Evolutionary conservation across 2,113 vertebrate genomes (phyloP), one percentile per base, ranked within the genome.

Genomic region (Eonycteris spelaea): DNA sequence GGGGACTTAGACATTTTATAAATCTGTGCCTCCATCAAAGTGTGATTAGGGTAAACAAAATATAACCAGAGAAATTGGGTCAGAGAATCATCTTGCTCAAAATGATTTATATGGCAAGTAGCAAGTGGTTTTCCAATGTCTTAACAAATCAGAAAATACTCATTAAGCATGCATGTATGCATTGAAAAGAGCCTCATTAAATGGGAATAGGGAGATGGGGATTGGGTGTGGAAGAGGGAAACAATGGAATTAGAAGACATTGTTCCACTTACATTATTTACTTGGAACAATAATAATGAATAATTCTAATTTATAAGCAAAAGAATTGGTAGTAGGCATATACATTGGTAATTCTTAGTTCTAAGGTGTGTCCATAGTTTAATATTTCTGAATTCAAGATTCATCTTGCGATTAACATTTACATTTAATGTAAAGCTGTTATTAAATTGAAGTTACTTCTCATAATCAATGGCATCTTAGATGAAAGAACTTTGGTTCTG

Each of bases 71-170:
- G 51, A 67, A 63, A 11, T 73, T 30, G 77, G 35, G 28, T 38
- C 24, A 86, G 57, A 38, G 33, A 71, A 79, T 63, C 18, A 53
- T 75, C 38, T 84, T 84, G 28, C 24, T 91, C 26, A 28, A 61
- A 45, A 71, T n/a, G 53, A 43, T 51, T 70, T 90, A 43, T 51
- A 51, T 57, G 43, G 26, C 15, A 43, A 53, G 43, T 79, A 55
- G 22, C 57, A 33, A 43, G 38, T 82, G 38, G 26, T 61, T 82
- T 43, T 63, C 79, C 22, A 63, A 12, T 82, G 55, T 82, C 38
- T 97, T 96, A 61, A 82, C 21, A 86, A 86, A 61, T 86, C 43
- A 87, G 57, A 74, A 84, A 75, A 74, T 90, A 94, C 9, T 57
- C 15, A 15, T 43, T 21, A 74, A 43, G 48, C 48, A 51, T 77